These are phyloP conservation scores for Temnothorax curvispinosus DNA, from an alignment of 1,140 invertebrate species.

Conservation along the genomic window DNA sequence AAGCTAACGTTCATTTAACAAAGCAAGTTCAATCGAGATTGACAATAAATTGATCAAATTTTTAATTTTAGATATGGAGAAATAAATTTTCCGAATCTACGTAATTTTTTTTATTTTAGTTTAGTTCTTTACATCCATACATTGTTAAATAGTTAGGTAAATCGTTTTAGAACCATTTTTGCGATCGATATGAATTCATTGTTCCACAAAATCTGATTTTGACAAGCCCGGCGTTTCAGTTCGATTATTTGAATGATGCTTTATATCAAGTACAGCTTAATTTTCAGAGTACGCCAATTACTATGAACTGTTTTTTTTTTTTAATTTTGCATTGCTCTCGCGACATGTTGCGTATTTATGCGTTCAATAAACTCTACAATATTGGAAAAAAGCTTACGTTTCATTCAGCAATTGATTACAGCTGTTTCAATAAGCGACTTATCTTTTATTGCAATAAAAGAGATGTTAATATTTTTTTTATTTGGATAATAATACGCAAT, in stretches of 20 bases:
- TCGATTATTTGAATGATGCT: conserved; percentile 24
- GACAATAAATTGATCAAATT: not conserved
- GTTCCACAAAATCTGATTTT: not conserved
- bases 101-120: not conserved
- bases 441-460: not conserved
- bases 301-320: not conserved
- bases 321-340: not conserved
- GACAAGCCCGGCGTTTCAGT: not conserved
- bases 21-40: not conserved
- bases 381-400: not conserved
- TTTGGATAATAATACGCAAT: not conserved
- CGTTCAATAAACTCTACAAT: not conserved
- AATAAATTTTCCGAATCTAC: not conserved
- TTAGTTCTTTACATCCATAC: not conserved
- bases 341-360: not conserved
- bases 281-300: not conserved
- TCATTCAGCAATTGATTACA: not conserved
- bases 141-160: not conserved
- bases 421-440: not conserved
- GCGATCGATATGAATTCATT: not conserved
- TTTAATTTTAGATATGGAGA: not conserved
- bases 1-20: not conserved
- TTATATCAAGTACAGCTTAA: conserved; percentile 1
- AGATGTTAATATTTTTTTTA: not conserved
- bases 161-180: not conserved